These are phyloP conservation scores for Cichlasoma orientale DNA, from an alignment of 2,797 vertebrate species.

Conservation along the genomic window DNA sequence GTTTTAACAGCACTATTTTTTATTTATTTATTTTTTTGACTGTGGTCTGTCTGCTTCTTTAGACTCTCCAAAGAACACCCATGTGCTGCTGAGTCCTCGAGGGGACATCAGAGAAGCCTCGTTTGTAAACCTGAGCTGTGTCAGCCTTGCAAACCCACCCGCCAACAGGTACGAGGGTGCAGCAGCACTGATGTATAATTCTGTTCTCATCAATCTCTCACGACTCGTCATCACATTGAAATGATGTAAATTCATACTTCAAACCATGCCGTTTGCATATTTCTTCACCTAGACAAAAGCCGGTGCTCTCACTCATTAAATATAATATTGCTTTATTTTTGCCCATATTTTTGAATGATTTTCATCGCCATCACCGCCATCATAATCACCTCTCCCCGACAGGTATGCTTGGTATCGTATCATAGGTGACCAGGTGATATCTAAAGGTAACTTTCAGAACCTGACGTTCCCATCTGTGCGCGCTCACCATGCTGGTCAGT, in stretches of 20 bases:
- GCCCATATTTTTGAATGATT: neutral
- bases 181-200: neutral
- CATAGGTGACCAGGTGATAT: slow-evolving; percentile 69
- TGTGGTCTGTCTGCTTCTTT: neutral
- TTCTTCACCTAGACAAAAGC: neutral
- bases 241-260: neutral
- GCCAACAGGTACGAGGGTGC: slow-evolving; percentile 53
- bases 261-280: neutral
- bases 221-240: neutral
- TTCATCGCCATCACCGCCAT: neutral
- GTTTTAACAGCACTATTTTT: neutral
- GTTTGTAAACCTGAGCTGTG: slow-evolving; percentile 76
- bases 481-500: slow-evolving; percentile 77
- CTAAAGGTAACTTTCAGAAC: slow-evolving; percentile 73
- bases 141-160: slow-evolving; percentile 75
- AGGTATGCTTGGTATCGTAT: slow-evolving; percentile 80
- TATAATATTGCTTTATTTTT: neutral
- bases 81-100: slow-evolving; percentile 68
- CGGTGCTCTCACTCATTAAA: neutral
- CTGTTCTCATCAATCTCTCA: neutral
- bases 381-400: neutral
- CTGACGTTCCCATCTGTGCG: slow-evolving; percentile 72
- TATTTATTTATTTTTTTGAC: neutral
- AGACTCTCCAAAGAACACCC: slow-evolving; percentile 82
- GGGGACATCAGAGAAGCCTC: slow-evolving; percentile 80